A percentile compares a stretch with the other conserved stretches of the same genome.
Conservation (phyloP, 2,888 invertebrate genomes). For the Nowickia ferox region DNA sequence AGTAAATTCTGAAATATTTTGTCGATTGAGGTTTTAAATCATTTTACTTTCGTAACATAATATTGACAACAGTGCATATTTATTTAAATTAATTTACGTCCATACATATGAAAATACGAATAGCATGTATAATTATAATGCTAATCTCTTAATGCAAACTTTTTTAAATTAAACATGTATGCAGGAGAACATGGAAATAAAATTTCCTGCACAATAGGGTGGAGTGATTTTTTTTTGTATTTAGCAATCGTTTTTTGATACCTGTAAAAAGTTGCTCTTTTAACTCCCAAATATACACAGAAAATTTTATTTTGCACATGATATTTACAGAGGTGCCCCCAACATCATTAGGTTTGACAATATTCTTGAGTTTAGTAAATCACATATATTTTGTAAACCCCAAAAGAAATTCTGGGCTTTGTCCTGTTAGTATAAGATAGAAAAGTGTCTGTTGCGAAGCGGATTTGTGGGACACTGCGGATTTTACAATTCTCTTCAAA, state of each 20-base stretch:
- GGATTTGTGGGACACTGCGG: neutral
- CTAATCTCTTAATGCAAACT: too few species aligned
- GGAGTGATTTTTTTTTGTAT: conserved; percentile 7
- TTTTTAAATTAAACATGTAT: too few species aligned
- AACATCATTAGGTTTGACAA: conserved; percentile 6
- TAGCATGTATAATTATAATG: too few species aligned
- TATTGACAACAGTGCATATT: too few species aligned
- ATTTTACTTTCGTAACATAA: too few species aligned
- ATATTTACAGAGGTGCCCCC: neutral
- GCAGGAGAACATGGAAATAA: too few species aligned
- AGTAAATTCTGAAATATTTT: too few species aligned
- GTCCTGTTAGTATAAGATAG: neutral
- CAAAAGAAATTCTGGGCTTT: neutral
- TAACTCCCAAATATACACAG: conserved; percentile 1
- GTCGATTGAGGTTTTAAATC: too few species aligned
- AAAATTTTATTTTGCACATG: neutral
- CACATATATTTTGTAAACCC: neutral
- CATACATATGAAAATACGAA: too few species aligned
- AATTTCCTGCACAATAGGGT: neutral
- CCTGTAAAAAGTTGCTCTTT: conserved; percentile 4
- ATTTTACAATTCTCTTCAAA: neutral
- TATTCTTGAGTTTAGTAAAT: conserved; percentile 8
- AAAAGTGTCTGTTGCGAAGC: neutral
- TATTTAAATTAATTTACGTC: too few species aligned
- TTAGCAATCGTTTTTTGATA: neutral